Evolutionary conservation across 2,888 invertebrate species (phyloP).

Genomic region (Drosophila merina): DNA sequence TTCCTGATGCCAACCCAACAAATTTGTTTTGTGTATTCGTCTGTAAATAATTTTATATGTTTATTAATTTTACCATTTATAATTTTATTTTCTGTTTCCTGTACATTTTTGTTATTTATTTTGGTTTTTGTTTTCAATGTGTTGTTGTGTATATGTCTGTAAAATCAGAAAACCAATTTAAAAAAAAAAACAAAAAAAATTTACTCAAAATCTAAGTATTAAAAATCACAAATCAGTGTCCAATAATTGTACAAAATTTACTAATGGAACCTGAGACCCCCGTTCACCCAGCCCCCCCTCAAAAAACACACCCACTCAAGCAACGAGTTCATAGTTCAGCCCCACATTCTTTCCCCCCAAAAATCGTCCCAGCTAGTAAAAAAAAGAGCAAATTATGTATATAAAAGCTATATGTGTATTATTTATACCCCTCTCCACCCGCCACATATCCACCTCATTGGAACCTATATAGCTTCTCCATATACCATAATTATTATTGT

Average conservation of each 20-base stretch:
- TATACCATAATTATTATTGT: constrained; percentile 25
- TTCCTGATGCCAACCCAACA: constrained; percentile 25
- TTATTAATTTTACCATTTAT: constrained; percentile 39
- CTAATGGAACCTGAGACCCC: constrained; percentile 40
- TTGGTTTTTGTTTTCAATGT: constrained; percentile 67
- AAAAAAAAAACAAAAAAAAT: constrained; percentile 3
- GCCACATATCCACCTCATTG: constrained; percentile 1
- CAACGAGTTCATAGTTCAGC: constrained; percentile 35
- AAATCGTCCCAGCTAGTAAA: constrained; percentile 15
- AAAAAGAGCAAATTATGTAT: constrained; percentile 31
- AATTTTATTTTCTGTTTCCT: constrained; percentile 32
- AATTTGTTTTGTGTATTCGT: constrained; percentile 60
- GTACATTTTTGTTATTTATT: constrained; percentile 57
- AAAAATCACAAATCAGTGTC: constrained; percentile 21
- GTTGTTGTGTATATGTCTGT: constrained; percentile 64
- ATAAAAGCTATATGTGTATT: constrained; percentile 42
- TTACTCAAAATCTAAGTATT: constrained; percentile 2
- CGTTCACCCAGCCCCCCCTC: constrained; percentile 1
- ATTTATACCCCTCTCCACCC: constrained; percentile 12
- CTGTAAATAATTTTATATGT: constrained; percentile 51
- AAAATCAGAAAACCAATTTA: constrained; percentile 17
- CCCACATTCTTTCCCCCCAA: constrained; percentile 14
- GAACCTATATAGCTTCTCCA: constrained; percentile 19
- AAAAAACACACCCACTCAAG: constrained; percentile 17
- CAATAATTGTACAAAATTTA: constrained; percentile 43